These are phyloP conservation scores for Furcifer pardalis DNA, from an alignment of 2,797 vertebrate genomes.

Conservation along the genomic window DNA sequence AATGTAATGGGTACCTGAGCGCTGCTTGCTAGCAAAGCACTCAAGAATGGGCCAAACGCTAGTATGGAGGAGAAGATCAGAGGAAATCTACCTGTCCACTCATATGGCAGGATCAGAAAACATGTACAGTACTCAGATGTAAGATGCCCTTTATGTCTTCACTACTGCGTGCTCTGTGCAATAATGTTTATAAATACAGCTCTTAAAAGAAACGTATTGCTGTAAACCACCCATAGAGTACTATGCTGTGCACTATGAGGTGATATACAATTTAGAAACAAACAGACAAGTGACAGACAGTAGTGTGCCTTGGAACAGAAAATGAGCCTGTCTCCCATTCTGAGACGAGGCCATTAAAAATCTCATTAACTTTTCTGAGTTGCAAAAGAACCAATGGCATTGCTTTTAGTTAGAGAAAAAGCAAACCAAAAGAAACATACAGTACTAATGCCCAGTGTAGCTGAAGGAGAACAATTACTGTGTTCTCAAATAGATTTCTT, in stretches of 20 bases:
- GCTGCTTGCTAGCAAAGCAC: no score
- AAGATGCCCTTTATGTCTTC: not conserved
- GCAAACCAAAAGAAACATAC: not conserved
- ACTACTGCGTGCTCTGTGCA: not conserved
- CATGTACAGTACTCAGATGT: not conserved
- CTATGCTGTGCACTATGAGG: no score
- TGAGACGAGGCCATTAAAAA: not conserved
- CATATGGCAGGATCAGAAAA: not conserved
- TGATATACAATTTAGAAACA: no score
- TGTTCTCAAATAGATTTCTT: not conserved
- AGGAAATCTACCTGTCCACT: not conserved
- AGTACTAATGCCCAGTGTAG: not conserved
- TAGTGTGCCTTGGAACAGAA: not conserved
- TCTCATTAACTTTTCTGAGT: not conserved
- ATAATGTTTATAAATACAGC: no score
- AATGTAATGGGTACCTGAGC: no score
- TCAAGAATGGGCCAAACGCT: no score
- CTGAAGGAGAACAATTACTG: not conserved
- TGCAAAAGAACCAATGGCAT: not conserved
- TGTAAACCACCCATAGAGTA: no score
- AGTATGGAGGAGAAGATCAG: no score
- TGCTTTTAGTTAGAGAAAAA: not conserved
- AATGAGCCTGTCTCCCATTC: not conserved
- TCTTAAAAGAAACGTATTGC: no score
- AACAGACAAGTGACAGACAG: not conserved